Evolutionary conservation across 2,113 vertebrate species (phyloP).

Genomic region (Paedocypris sp.): DNA sequence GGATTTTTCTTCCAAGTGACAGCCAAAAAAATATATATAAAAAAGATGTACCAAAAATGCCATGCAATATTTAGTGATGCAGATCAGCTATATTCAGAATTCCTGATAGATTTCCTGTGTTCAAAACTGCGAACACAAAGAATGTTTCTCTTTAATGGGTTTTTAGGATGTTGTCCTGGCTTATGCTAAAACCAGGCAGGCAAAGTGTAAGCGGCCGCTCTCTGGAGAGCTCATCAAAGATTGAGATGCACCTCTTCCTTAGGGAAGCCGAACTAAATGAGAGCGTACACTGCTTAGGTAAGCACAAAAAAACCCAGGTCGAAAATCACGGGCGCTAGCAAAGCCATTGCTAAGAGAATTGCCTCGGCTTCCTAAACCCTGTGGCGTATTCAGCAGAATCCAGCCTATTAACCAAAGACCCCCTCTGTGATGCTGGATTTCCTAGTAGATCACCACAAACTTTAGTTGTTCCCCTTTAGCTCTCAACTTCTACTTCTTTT

Average conservation of each 20-base stretch:
- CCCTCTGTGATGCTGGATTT: background rate
- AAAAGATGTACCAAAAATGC: too few species aligned
- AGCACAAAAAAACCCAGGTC: slow-evolving; percentile 2
- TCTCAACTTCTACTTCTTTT: too few species aligned
- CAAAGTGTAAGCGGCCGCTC: background rate
- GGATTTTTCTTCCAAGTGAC: too few species aligned
- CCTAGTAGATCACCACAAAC: background rate
- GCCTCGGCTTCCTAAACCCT: background rate
- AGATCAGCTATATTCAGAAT: background rate
- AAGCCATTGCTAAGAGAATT: background rate
- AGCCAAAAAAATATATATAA: too few species aligned
- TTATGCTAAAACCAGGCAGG: background rate
- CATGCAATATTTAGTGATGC: background rate
- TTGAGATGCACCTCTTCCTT: slow-evolving; percentile 7
- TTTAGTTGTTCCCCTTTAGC: too few species aligned
- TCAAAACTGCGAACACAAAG: background rate
- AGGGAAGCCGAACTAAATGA: background rate
- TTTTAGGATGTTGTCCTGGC: background rate
- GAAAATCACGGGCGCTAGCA: background rate
- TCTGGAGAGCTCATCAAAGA: slow-evolving; percentile 10
- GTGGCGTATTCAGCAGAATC: slow-evolving; percentile 21
- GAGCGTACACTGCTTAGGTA: background rate
- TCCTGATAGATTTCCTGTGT: background rate
- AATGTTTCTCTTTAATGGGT: background rate
- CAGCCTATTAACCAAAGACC: background rate